Evolutionary conservation across 2,113 vertebrate species (phyloP).

Genomic region (Heptranchias perlo): DNA sequence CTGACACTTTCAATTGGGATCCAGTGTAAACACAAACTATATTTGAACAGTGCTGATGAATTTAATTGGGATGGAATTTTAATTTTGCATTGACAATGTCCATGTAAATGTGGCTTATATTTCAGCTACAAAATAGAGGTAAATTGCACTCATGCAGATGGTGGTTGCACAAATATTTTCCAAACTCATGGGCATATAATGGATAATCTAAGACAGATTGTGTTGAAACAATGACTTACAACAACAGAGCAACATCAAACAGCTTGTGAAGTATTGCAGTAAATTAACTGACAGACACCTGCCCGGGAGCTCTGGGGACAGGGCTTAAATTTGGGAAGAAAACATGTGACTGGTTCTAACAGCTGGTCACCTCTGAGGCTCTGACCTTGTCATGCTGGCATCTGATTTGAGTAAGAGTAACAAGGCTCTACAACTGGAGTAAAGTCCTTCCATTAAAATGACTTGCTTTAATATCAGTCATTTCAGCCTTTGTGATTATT

Average conservation of each 20-base stretch:
- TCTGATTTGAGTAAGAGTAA: neutral
- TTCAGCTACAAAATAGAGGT: neutral
- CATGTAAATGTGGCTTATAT: neutral
- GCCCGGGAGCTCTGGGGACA: neutral
- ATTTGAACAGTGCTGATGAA: neutral
- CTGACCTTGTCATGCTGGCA: neutral
- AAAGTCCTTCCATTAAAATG: neutral
- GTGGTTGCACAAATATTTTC: neutral
- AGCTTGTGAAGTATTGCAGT: slow-evolving; percentile 7
- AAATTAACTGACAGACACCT: neutral
- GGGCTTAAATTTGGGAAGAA: neutral
- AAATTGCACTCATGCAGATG: slow-evolving; percentile 26
- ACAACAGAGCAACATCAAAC: neutral
- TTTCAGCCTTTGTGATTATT: neutral
- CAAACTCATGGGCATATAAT: neutral
- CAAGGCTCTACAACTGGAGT: neutral
- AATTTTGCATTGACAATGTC: neutral
- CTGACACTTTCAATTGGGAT: neutral
- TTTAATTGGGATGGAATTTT: slow-evolving; percentile 4
- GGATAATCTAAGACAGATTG: neutral
- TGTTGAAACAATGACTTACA: neutral
- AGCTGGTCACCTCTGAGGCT: slow-evolving; percentile 14
- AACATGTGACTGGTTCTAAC: neutral
- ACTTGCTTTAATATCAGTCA: neutral
- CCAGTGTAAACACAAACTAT: neutral